phyloP scores from a whole-genome alignment of 1,140 invertebrate species.

The Neelides sp. region DNA sequence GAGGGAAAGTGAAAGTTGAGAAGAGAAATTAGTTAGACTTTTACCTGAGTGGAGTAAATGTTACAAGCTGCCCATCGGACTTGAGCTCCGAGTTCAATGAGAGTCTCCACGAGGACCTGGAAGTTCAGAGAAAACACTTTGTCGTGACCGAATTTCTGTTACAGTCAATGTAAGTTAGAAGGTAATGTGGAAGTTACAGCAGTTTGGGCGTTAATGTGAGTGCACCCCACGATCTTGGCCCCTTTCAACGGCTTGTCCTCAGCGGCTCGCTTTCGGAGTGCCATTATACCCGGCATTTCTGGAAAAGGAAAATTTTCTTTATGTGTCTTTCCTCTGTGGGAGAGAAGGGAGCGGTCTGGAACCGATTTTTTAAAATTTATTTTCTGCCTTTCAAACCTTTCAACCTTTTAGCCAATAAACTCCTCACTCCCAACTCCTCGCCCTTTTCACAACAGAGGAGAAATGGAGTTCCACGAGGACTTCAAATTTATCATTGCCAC shows the following conservation, averaged over 20 bases:
- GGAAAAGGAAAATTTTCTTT: conserved; percentile 26
- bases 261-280: conserved; percentile 71
- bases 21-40: conserved; percentile 18
- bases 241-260: conserved; percentile 89
- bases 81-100: conserved; percentile 76
- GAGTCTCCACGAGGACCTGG: conserved; percentile 74
- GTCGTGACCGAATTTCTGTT: background rate
- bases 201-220: conserved; percentile 95
- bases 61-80: conserved; percentile 94
- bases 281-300: conserved; percentile 97
- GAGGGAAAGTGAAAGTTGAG: background rate
- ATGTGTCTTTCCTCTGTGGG: background rate
- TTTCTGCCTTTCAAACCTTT: too few relatives aligned
- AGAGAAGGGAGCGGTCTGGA: background rate
- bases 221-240: conserved; percentile 93
- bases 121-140: conserved; percentile 10
- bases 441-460: conserved; percentile 4
- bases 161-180: background rate
- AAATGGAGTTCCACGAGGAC: too few relatives aligned
- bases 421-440: background rate
- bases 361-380: too few relatives aligned
- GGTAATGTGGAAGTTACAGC: conserved; percentile 50
- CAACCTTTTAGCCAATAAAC: background rate
- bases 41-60: conserved; percentile 92
- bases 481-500: too few relatives aligned